Conservation (phyloP, 1,140 invertebrate species). For the Tetragonula clypearis region DNA sequence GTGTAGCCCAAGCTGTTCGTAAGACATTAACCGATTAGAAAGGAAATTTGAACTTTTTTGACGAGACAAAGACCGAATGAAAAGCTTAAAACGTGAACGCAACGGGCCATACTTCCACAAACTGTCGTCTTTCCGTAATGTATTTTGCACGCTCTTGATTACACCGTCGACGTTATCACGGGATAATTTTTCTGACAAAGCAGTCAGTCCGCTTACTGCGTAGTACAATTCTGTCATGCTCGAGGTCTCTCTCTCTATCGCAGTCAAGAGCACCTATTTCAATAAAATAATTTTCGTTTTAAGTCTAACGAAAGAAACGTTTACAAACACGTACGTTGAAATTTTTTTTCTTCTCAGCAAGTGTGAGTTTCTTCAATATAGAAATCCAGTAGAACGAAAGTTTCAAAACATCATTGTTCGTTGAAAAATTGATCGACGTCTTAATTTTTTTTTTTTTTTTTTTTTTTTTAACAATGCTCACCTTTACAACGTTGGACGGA, state of each 20-base stretch:
- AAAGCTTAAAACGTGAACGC: conserved; percentile 2
- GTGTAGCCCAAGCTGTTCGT: conserved; percentile 89
- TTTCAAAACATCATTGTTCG: conserved; percentile 72
- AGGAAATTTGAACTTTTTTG: conserved; percentile 30
- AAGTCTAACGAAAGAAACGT: background rate
- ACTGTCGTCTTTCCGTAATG: conserved; percentile 90
- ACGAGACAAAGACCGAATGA: background rate
- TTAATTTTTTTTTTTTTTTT: background rate
- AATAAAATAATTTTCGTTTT: conserved; percentile 44
- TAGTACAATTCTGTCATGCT: conserved; percentile 80
- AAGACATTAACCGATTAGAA: conserved; percentile 14
- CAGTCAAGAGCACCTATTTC: conserved; percentile 73
- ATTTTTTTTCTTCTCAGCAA: conserved; percentile 56
- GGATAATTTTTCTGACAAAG: conserved; percentile 76
- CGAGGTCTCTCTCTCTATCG: conserved; percentile 80
- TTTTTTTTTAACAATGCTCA: conserved; percentile 51
- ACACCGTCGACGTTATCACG: conserved; percentile 83
- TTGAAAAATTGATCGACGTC: conserved; percentile 4
- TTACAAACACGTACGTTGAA: conserved; percentile 13
- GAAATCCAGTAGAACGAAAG: conserved; percentile 76
- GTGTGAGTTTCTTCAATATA: conserved; percentile 67
- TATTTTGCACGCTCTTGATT: conserved; percentile 85
- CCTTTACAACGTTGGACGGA: conserved; percentile 70
- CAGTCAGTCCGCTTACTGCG: conserved; percentile 75
- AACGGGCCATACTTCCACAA: conserved; percentile 83